Conservation (phyloP, 2,113 vertebrate genomes). For the Platysternon megacephalum region DNA sequence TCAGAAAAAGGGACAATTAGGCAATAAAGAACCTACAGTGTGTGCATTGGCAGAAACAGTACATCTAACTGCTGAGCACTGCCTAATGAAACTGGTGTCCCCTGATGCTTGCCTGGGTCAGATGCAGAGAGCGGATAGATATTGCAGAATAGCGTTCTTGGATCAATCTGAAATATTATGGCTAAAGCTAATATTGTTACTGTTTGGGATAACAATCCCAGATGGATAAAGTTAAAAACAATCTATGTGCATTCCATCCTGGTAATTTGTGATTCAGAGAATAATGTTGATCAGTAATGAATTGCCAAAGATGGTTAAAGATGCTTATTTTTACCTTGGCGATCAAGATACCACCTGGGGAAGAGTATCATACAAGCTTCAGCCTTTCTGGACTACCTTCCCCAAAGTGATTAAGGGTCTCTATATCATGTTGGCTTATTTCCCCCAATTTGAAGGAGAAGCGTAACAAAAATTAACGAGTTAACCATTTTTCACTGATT, state of each 20-base stretch:
- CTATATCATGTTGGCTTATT: conserved; percentile 22
- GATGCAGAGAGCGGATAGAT: background rate
- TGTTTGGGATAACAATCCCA: background rate
- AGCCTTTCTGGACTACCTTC: background rate
- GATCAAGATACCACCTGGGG: background rate
- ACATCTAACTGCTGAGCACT: conserved; percentile 8
- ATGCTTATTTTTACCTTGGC: background rate
- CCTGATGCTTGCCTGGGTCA: conserved; percentile 4
- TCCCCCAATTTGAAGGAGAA: background rate
- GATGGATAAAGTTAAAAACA: fast-evolving
- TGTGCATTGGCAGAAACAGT: conserved; percentile 50
- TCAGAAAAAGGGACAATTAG: conserved; percentile 56
- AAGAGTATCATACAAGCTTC: background rate
- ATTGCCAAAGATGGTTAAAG: background rate
- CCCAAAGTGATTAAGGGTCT: conserved; percentile 6
- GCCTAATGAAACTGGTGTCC: background rate
- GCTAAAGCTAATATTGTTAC: background rate
- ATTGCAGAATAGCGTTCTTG: background rate
- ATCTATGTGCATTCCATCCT: background rate
- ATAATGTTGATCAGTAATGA: conserved; percentile 8
- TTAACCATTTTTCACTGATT: background rate
- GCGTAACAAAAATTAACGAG: fast-evolving
- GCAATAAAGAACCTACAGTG: conserved; percentile 60
- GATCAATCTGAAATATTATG: background rate
- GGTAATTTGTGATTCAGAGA: background rate